A percentile compares a stretch with the other conserved stretches of the same genome.
Evolutionary conservation across 2,797 vertebrate genomes (phyloP).

Genomic region (Tapirus indicus): DNA sequence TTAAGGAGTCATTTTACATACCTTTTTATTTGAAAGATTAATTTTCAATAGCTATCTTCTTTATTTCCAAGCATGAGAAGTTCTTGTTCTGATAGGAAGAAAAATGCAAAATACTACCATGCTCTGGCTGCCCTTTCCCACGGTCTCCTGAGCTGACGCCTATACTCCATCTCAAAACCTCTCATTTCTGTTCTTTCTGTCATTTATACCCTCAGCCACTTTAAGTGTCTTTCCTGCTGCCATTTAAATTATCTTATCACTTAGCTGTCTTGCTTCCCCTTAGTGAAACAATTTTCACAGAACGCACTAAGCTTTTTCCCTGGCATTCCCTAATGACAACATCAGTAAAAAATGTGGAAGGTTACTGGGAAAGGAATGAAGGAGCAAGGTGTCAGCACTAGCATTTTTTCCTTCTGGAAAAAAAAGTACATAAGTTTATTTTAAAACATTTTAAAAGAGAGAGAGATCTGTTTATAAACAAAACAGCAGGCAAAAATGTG

Average conservation of each 20-base stretch:
- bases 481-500: not conserved
- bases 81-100: conserved; percentile 75
- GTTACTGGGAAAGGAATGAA: conserved; percentile 49
- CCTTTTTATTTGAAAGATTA: conserved; percentile 31
- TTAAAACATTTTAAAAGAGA: not conserved
- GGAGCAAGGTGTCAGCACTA: not conserved
- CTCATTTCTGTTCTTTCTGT: conserved; percentile 78
- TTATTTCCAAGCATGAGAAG: conserved; percentile 69
- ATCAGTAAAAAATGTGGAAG: conserved; percentile 84
- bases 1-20: not conserved
- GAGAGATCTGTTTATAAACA: conserved; percentile 18
- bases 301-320: conserved; percentile 83
- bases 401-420: not conserved
- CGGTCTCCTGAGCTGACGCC: conserved; percentile 54
- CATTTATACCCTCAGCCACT: conserved; percentile 82
- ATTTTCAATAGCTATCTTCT: conserved; percentile 63
- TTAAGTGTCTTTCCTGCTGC: conserved; percentile 83
- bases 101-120: conserved; percentile 50
- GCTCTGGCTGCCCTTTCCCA: conserved; percentile 79
- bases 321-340: conserved; percentile 84
- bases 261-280: conserved; percentile 84
- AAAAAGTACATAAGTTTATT: not conserved
- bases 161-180: conserved; percentile 72
- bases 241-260: conserved; percentile 90
- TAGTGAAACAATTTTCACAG: conserved; percentile 85